Conservation (phyloP, 2,888 invertebrate species). For the Xylota sylvarum region DNA sequence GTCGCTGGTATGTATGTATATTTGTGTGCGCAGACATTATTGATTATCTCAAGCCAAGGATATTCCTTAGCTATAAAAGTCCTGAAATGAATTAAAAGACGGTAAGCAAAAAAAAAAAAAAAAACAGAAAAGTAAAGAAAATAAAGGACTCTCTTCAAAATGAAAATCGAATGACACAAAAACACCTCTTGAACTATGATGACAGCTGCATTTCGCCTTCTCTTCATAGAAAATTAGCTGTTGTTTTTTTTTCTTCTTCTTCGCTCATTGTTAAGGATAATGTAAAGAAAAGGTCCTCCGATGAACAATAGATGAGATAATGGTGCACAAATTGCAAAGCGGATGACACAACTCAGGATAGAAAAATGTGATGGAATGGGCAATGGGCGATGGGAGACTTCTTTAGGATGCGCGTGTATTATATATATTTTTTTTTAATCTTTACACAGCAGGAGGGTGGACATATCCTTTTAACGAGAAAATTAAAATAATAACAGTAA, state of each 20-base stretch:
- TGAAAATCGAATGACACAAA: conserved; percentile 73
- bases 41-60: conserved; percentile 26
- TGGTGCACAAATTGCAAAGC: conserved; percentile 75
- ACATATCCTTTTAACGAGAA: conserved; percentile 71
- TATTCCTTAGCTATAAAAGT: conserved; percentile 49
- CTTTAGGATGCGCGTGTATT: conserved; percentile 39
- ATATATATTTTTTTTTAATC: conserved; percentile 41
- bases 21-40: neutral
- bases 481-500: conserved; percentile 74
- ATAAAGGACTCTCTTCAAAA: conserved; percentile 58
- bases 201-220: conserved; percentile 73
- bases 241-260: neutral
- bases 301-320: conserved; percentile 70
- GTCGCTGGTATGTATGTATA: too few relatives aligned
- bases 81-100: conserved; percentile 31
- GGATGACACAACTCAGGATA: conserved; percentile 60
- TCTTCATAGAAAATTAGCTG: conserved; percentile 68
- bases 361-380: conserved; percentile 28
- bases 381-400: conserved; percentile 1
- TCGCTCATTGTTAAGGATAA: conserved; percentile 60
- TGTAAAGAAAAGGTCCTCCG: conserved; percentile 68
- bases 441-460: conserved; percentile 62
- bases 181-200: conserved; percentile 75
- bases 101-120: neutral
- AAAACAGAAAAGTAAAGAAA: neutral